Conservation (phyloP, 2,888 invertebrate species). For the Ametastegia equiseti region DNA sequence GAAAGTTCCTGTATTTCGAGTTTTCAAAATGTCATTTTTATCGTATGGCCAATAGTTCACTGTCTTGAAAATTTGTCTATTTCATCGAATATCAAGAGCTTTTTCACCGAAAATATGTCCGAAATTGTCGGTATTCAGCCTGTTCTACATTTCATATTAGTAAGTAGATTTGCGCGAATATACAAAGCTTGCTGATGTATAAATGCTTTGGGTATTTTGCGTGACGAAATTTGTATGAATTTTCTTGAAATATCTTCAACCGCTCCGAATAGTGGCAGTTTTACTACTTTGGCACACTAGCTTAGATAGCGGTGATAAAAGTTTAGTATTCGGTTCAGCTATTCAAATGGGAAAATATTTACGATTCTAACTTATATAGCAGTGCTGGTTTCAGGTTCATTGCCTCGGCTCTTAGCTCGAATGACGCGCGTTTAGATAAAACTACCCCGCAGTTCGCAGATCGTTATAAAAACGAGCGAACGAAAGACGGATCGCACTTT, state of each 20-base stretch:
- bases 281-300: not conserved
- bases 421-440: constrained; percentile 28
- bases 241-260: not conserved
- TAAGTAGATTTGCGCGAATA: too few species aligned
- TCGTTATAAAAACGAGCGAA: not conserved
- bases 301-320: not conserved
- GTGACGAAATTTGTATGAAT: not conserved
- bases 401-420: constrained; percentile 32
- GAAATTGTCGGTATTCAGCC: too few species aligned
- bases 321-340: not conserved
- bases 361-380: not conserved
- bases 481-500: not conserved
- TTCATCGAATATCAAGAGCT: not conserved
- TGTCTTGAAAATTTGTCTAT: not conserved
- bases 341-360: not conserved
- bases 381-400: constrained; percentile 26
- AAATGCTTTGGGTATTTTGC: too few species aligned
- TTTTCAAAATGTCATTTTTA: too few species aligned
- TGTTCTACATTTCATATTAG: too few species aligned
- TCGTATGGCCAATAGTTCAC: not conserved
- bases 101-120: too few species aligned
- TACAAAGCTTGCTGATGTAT: too few species aligned
- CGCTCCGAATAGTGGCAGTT: too few species aligned
- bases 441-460: not conserved
- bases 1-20: too few species aligned